These are phyloP conservation scores for Clarias batrachus DNA, from an alignment of 2,113 vertebrate species.

Conservation along the genomic window DNA sequence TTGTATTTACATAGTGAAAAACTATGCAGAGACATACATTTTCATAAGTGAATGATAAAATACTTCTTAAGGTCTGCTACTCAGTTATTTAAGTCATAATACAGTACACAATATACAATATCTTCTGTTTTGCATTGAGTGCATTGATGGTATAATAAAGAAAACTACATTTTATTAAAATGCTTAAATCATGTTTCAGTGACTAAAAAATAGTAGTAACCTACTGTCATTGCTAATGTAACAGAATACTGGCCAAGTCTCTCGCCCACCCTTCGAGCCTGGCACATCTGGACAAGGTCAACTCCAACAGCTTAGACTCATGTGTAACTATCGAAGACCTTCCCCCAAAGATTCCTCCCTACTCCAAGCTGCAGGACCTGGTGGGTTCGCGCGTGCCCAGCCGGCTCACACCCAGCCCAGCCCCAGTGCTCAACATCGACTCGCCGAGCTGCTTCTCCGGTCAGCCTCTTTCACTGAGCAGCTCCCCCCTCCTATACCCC, in stretches of 20 bases:
- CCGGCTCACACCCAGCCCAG: conserved; percentile 91
- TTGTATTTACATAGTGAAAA: background rate
- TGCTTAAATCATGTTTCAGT: background rate
- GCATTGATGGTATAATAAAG: background rate
- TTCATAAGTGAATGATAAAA: background rate
- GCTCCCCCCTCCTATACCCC: conserved; percentile 86
- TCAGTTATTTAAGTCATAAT: conserved; percentile 23
- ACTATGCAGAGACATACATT: background rate
- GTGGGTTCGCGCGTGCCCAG: conserved; percentile 62
- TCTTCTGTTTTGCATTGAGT: no score
- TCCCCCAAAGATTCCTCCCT: conserved; percentile 73
- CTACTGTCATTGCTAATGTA: background rate
- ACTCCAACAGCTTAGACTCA: conserved; percentile 93
- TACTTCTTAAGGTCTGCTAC: background rate
- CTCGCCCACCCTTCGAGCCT: conserved; percentile 85
- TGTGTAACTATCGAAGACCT: conserved; percentile 80
- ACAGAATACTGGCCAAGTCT: conserved; percentile 84
- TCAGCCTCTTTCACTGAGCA: conserved; percentile 82
- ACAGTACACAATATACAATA: background rate
- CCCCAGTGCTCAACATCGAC: conserved; percentile 92
- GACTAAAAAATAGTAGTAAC: background rate
- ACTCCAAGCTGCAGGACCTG: conserved; percentile 83
- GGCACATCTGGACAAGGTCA: conserved; percentile 91
- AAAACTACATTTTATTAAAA: background rate
- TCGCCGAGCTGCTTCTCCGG: conserved; percentile 86